Evolutionary conservation across 2,113 vertebrate genomes (phyloP).

Genomic region (Collichthys lucidus): DNA sequence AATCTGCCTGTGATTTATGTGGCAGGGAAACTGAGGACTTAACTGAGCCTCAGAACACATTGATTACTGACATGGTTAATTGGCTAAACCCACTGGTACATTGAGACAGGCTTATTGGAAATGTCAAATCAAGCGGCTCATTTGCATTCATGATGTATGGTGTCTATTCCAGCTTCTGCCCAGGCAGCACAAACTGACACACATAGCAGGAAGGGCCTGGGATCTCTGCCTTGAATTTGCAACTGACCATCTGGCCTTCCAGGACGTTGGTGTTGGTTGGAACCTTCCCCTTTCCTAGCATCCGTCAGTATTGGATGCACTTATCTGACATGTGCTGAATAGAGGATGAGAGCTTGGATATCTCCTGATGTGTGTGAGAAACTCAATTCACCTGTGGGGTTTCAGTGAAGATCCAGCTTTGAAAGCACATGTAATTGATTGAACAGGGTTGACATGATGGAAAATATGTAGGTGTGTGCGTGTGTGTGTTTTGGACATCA

Average conservation of each 20-base stretch:
- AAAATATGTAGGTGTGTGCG: slow-evolving; percentile 17
- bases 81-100: slow-evolving; percentile 83
- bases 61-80: slow-evolving; percentile 87
- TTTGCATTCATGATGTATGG: slow-evolving; percentile 86
- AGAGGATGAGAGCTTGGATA: slow-evolving; percentile 23
- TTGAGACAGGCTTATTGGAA: slow-evolving; percentile 84
- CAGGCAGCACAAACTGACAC: slow-evolving; percentile 78
- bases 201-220: slow-evolving; percentile 60
- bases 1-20: slow-evolving; percentile 86
- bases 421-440: slow-evolving; percentile 26
- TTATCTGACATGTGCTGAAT: slow-evolving; percentile 35
- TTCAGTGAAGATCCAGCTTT: slow-evolving; percentile 32
- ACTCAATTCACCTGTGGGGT: slow-evolving; percentile 14
- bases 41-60: slow-evolving; percentile 79
- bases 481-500: slow-evolving; percentile 33
- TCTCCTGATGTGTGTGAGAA: slow-evolving; percentile 21
- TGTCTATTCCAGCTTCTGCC: slow-evolving; percentile 79
- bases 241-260: slow-evolving; percentile 77
- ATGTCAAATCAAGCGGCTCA: slow-evolving; percentile 85
- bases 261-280: slow-evolving; percentile 37
- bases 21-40: slow-evolving; percentile 80
- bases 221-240: slow-evolving; percentile 69
- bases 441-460: slow-evolving; percentile 24
- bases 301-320: slow-evolving; percentile 21
- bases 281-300: not conserved